These are phyloP conservation scores for Nephotettix cincticeps DNA, from an alignment of 1,140 invertebrate species.

Conservation along the genomic window DNA sequence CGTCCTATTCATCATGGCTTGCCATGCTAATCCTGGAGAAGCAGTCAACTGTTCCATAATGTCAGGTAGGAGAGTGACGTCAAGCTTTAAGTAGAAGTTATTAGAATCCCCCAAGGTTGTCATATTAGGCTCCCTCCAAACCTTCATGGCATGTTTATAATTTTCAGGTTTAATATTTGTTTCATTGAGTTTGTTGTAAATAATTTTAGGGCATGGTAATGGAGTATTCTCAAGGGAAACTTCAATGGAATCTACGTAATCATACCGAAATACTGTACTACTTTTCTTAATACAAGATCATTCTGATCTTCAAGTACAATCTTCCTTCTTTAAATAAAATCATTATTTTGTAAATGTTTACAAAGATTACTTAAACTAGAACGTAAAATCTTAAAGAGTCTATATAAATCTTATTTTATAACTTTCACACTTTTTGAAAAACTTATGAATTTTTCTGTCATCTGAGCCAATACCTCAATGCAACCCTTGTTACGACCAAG, in stretches of 20 bases:
- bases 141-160: background rate
- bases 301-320: background rate
- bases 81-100: too few species aligned
- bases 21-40: too few species aligned
- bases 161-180: background rate
- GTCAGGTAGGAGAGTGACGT: too few species aligned
- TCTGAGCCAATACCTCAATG: background rate
- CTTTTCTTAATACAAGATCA: background rate
- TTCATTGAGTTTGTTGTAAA: slow-evolving; percentile 1
- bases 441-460: background rate
- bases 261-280: background rate
- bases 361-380: background rate
- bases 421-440: background rate
- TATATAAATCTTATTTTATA: background rate
- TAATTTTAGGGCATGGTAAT: background rate
- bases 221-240: background rate
- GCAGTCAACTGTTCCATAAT: too few species aligned
- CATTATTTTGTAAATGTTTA: background rate
- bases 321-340: background rate
- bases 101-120: too few species aligned
- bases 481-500: background rate
- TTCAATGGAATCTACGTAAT: background rate
- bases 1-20: too few species aligned
- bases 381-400: background rate
- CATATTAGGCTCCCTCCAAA: too few species aligned